phyloP scores from a whole-genome alignment of 2,113 vertebrate genomes.

The Lophotis ruficrista region DNA sequence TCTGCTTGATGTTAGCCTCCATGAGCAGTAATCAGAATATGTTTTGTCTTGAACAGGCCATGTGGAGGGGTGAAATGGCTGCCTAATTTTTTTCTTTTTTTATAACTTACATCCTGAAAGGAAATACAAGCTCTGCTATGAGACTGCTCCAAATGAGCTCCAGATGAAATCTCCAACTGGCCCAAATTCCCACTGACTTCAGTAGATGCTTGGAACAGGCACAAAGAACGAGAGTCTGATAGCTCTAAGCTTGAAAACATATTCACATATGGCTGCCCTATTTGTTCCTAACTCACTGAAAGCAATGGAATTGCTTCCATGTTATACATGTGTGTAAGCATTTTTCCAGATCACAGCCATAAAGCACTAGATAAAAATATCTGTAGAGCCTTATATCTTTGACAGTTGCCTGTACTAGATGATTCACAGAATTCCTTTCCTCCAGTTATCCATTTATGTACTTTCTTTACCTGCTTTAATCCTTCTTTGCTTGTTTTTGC shows the following conservation, averaged over 20 bases:
- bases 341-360: neutral
- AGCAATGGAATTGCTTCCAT: constrained; percentile 6
- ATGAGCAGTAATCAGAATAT: neutral
- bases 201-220: neutral
- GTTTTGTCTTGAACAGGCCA: neutral
- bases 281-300: neutral
- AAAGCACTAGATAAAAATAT: neutral
- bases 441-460: neutral
- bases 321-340: neutral
- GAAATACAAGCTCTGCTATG: neutral
- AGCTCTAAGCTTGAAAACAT: neutral
- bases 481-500: neutral
- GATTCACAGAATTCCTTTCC: neutral
- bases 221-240: neutral
- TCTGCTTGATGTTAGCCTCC: neutral
- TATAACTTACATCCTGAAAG: neutral
- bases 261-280: neutral
- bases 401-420: neutral
- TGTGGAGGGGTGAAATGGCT: neutral
- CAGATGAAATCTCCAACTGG: constrained; percentile 1
- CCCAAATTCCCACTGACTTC: neutral
- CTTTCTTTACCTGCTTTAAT: neutral
- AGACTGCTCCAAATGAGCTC: neutral
- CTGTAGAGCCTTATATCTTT: neutral
- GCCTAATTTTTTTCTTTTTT: neutral